Percentiles rank a stretch among this genome's conserved stretches.
Evolutionary conservation across 2,888 invertebrate genomes (phyloP).

Genomic region (Drosophila mulleri): DNA sequence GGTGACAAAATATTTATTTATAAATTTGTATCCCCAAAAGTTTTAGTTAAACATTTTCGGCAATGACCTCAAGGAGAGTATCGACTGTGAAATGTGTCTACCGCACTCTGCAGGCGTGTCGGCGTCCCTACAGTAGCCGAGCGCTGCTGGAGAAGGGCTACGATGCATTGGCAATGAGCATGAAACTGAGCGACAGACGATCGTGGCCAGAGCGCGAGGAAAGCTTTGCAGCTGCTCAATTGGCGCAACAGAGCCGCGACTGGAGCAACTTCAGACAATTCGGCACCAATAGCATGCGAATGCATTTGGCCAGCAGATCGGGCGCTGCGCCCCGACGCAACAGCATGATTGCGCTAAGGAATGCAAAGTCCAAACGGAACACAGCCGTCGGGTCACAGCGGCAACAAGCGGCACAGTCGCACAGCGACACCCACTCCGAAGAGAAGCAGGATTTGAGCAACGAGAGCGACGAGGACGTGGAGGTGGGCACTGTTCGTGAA

Average conservation of each 20-base stretch:
- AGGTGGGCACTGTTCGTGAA: conserved; percentile 28
- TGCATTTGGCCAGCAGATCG: not conserved
- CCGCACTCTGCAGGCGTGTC: conserved; percentile 13
- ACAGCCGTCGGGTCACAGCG: not conserved
- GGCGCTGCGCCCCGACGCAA: conserved; percentile 18
- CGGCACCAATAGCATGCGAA: not conserved
- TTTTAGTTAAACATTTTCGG: not conserved
- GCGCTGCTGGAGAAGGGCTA: not conserved
- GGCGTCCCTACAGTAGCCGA: conserved; percentile 17
- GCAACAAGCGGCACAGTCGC: not conserved
- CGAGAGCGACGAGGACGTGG: not conserved
- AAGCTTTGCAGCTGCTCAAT: conserved; percentile 40
- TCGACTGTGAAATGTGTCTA: conserved; percentile 41
- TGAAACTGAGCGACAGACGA: not conserved
- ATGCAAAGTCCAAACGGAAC: not conserved
- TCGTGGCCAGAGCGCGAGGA: conserved; percentile 63
- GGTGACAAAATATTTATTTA: not conserved
- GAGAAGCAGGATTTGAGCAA: not conserved
- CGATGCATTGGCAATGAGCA: conserved; percentile 1
- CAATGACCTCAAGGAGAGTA: conserved; percentile 39
- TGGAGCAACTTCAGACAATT: conserved; percentile 15
- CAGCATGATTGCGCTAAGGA: conserved; percentile 14
- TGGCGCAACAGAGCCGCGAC: conserved; percentile 29
- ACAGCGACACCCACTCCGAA: not conserved
- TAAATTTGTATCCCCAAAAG: conserved; percentile 4